These are phyloP conservation scores for Noctua comes DNA, from an alignment of 2,888 invertebrate genomes.

Conservation along the genomic window DNA sequence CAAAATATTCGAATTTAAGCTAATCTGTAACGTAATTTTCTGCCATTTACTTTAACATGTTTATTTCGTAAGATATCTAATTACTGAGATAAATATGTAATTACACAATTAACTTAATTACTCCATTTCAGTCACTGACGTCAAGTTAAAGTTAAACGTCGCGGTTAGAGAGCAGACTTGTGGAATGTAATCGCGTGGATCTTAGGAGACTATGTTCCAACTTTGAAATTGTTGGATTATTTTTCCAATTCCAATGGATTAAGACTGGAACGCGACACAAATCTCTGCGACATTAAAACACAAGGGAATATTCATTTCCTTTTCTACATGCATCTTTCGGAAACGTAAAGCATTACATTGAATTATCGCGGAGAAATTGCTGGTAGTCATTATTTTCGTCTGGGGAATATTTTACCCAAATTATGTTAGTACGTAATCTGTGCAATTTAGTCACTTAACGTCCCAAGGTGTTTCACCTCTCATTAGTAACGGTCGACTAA, in stretches of 20 bases:
- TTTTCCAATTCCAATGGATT: constrained; percentile 76
- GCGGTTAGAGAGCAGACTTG: constrained; percentile 36
- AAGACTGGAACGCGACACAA: constrained; percentile 64
- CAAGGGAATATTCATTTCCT: constrained; percentile 50
- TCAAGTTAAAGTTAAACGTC: constrained; percentile 31
- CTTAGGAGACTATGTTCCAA: constrained; percentile 54
- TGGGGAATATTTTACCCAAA: constrained; percentile 35
- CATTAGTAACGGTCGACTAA: constrained; percentile 58
- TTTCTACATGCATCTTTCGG: constrained; percentile 33
- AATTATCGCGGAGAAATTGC: constrained; percentile 19
- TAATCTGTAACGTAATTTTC: constrained; percentile 48
- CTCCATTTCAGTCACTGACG: constrained; percentile 22
- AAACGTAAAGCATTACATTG: constrained; percentile 18
- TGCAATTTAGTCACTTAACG: constrained; percentile 41
- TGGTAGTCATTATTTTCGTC: constrained; percentile 25
- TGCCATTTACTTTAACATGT: constrained; percentile 31
- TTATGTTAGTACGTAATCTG: constrained; percentile 47
- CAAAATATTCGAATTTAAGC: constrained; percentile 33
- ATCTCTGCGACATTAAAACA: constrained; percentile 39
- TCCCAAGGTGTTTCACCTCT: constrained; percentile 44
- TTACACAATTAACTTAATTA: constrained; percentile 53
- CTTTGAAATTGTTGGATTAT: constrained; percentile 73
- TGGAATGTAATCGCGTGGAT: constrained; percentile 47
- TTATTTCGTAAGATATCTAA: constrained; percentile 29
- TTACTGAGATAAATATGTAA: constrained; percentile 47